Percentiles rank a stretch among this genome's conserved stretches.
phyloP scores from a whole-genome alignment of 1,140 invertebrate species.

The Aphaenogaster rudis region DNA sequence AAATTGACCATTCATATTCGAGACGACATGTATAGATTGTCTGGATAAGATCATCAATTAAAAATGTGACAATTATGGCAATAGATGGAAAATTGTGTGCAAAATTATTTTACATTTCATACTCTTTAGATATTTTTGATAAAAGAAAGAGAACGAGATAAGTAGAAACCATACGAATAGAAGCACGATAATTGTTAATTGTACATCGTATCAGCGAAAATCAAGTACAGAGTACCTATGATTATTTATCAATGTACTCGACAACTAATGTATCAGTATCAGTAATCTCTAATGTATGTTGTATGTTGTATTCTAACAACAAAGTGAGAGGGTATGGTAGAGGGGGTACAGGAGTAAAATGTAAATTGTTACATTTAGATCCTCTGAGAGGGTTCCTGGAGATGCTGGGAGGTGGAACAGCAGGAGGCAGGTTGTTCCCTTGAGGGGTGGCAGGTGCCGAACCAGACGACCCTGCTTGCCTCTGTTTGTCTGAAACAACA shows the following conservation, averaged over 20 bases:
- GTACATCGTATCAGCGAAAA: neutral
- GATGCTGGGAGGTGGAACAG: conserved; percentile 87
- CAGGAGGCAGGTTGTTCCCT: conserved; percentile 85
- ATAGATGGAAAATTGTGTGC: conserved; percentile 17
- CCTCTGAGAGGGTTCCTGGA: conserved; percentile 92
- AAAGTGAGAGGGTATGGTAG: conserved; percentile 73
- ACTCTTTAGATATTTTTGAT: neutral
- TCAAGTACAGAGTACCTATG: conserved; percentile 13
- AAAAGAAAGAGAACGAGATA: conserved; percentile 20
- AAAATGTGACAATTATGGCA: conserved; percentile 9
- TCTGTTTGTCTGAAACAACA: conserved; percentile 87
- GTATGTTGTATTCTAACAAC: conserved; percentile 42
- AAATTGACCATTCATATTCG: neutral
- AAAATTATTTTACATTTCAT: conserved; percentile 7
- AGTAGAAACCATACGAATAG: conserved; percentile 27
- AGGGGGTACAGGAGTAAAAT: conserved; percentile 78
- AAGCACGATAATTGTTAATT: conserved; percentile 17
- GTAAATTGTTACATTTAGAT: conserved; percentile 92
- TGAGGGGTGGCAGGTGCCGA: conserved; percentile 86
- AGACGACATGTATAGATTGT: neutral
- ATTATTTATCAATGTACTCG: conserved; percentile 30
- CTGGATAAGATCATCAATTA: conserved; percentile 7
- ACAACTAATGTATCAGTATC: conserved; percentile 21
- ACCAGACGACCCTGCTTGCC: conserved; percentile 87
- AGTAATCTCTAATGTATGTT: conserved; percentile 59